Evolutionary conservation across 2,113 vertebrate species (phyloP), one percentile per base, ranked within the genome.

Genomic region (Collichthys lucidus): DNA sequence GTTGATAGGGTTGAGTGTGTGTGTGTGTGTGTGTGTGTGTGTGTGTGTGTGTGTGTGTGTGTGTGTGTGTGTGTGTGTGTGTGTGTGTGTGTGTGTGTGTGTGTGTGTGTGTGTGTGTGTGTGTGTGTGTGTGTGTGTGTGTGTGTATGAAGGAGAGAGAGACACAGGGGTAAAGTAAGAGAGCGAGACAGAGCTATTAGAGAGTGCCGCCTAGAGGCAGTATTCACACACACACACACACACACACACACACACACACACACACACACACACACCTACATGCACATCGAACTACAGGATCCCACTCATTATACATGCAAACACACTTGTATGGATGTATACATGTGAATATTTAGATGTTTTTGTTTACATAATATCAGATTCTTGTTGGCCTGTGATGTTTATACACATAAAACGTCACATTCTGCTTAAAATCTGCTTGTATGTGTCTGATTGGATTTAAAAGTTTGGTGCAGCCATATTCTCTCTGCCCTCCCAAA

Each of bases 191-290:
- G 17, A 72, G 81, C 77, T 91, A 83, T 89, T 84, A 89, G 68
- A 85, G 82, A 91, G 89, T 91, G 88, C 90, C 85, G 66, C 89
- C 86, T 89, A 86, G 82, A 94, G 90, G 89, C 86, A 90, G 62
- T 46, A 29, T 62, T 74, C 78, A 62, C 60, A 8, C 71, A 60
- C 53, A 67, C 61, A 61, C 4, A n/a, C 46, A 4, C 26, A 22
- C 42, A 44, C 44, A 70, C 52, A 2, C 26, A 26, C n/a, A n/a
- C n/a, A 52, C 42, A 44, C 52, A 64, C 55, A 74, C 10, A 61
- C 61, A 44, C 47, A 57, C 12, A 57, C 12, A 73, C 57, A 65
- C 47, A 44, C 60, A 70, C 50, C 1, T 26, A 60, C 40, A 61
- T 5, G 10, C 44, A 74, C 46, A 57, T 24, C 35, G 31, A 69